These are phyloP conservation scores for Hartigia nigra DNA, from an alignment of 2,888 invertebrate species.

Conservation along the genomic window DNA sequence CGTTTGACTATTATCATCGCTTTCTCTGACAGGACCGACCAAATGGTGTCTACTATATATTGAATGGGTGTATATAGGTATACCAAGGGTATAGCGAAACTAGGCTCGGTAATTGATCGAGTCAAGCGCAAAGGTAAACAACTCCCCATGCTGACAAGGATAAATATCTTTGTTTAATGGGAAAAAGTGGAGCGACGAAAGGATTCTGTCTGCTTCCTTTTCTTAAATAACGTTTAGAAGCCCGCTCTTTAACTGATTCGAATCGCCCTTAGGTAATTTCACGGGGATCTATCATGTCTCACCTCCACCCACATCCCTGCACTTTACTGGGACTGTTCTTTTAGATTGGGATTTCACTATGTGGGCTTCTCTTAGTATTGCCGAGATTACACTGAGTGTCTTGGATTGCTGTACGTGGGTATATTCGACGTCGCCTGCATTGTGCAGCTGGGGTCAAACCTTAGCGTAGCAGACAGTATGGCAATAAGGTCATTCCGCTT, in stretches of 20 bases:
- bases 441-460: background rate
- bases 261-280: background rate
- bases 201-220: background rate
- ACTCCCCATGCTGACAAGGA: background rate
- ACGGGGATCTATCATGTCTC: background rate
- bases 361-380: background rate
- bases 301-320: background rate
- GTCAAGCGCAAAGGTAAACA: background rate
- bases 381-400: background rate
- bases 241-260: background rate
- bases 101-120: background rate
- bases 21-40: background rate
- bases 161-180: background rate
- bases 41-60: background rate
- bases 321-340: background rate
- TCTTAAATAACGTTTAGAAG: background rate
- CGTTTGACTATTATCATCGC: background rate
- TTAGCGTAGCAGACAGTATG: background rate
- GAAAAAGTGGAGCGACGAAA: background rate
- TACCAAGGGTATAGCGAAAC: background rate
- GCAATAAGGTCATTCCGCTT: conserved; percentile 59
- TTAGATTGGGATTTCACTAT: background rate
- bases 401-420: background rate
- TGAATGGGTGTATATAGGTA: background rate
- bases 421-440: background rate